phyloP scores from a whole-genome alignment of 2,113 vertebrate species.

The Hippocampus mohnikei region DNA sequence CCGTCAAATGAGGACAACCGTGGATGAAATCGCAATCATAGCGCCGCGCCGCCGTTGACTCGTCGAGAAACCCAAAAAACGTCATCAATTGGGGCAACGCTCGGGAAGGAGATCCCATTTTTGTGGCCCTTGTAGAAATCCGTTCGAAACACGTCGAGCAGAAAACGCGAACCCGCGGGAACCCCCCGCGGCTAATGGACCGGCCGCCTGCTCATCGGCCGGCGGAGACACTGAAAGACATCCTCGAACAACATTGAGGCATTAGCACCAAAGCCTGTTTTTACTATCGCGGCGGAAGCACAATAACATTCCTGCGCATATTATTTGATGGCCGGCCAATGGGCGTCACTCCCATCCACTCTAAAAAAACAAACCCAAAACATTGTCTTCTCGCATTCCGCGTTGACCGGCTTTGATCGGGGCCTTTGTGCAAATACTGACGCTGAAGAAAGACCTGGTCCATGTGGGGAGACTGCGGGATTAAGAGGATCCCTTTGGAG shows the following conservation, averaged over 20 bases:
- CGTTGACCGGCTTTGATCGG: conserved; percentile 37
- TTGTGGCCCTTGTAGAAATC: background rate
- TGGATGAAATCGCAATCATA: background rate
- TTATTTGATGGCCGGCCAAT: background rate
- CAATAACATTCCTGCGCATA: conserved; percentile 1
- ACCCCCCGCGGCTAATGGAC: no score
- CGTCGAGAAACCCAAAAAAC: background rate
- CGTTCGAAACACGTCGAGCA: background rate
- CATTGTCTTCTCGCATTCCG: conserved; percentile 20
- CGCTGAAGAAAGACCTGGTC: conserved; percentile 11
- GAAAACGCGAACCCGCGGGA: no score
- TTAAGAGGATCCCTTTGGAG: conserved; percentile 44
- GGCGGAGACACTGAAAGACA: background rate
- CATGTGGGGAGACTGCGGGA: conserved; percentile 35
- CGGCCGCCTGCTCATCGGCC: background rate
- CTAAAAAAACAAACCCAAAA: conserved; percentile 11
- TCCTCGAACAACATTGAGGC: background rate
- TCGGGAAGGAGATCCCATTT: background rate
- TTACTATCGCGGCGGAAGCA: background rate
- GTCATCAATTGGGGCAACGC: background rate
- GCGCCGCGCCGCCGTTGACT: background rate
- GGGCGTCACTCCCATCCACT: background rate
- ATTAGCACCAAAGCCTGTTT: background rate
- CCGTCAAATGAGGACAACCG: conserved; percentile 45
- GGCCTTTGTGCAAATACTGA: conserved; percentile 35